Percentiles rank a stretch among this genome's conserved stretches.
Evolutionary conservation across 2,797 vertebrate genomes (phyloP).

Genomic region (Lacerta bilineata): DNA sequence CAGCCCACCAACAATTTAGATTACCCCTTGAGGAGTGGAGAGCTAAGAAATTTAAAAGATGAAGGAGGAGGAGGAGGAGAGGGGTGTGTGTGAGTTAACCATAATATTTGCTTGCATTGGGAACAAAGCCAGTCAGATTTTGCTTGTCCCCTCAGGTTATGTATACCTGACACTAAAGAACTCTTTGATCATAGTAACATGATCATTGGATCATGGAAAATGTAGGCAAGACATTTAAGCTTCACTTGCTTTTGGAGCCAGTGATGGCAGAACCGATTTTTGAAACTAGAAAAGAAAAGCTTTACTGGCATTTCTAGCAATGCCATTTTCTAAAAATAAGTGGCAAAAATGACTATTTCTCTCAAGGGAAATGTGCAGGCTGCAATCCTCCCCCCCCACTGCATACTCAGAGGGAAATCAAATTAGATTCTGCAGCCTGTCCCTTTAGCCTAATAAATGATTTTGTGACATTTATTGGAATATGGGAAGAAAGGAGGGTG

Average conservation of each 20-base stretch:
- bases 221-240: not conserved
- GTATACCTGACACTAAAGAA: not conserved
- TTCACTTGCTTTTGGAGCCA: not conserved
- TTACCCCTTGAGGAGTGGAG: not conserved
- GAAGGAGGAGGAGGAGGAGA: not conserved
- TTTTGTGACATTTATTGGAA: conserved; percentile 65
- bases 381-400: not conserved
- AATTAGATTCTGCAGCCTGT: conserved; percentile 47
- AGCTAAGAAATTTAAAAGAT: not conserved
- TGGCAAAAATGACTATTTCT: conserved; percentile 50
- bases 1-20: not conserved
- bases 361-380: conserved; percentile 37
- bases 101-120: not conserved
- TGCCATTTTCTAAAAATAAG: conserved; percentile 56
- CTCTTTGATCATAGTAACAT: not conserved
- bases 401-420: conserved; percentile 37
- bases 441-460: conserved; percentile 51
- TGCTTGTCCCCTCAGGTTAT: not conserved
- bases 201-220: not conserved
- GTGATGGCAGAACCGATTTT: not conserved
- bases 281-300: not conserved
- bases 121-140: not conserved
- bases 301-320: conserved; percentile 37
- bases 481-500: conserved; percentile 32
- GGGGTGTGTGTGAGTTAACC: not conserved